Base-by-base conservation (phyloP, 2,113 vertebrate genomes). In the Atherinomorus stipes region DNA sequence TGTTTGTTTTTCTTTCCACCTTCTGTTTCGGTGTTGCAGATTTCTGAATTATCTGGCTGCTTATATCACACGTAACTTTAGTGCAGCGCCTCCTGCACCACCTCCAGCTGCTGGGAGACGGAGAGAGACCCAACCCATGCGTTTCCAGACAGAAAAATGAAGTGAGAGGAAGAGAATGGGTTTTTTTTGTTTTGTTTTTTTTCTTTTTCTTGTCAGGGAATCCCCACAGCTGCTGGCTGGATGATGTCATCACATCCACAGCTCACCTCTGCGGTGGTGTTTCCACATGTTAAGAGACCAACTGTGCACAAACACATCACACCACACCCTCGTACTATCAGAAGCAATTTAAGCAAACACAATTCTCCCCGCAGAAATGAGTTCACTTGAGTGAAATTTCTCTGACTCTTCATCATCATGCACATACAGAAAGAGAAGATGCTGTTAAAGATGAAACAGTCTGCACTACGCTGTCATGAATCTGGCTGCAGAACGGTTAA, bases 141-240 rank as follows among this genome's bases (percentile, higher is more conserved):
- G 65, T 65, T 69, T 70, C 66, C 50, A 76, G 71, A 66, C 59
- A 34, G 19, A 62, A 31, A 62, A 25, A 66, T 18, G 22, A 69
- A 75, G 52, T 73, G 62, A 54, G 74, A 81, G 54, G 57, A 47
- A 18, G 57, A 85, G 73, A 78, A 74, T 70, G 83, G 80, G 28
- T 80, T 70, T 81, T 81, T 28, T 22, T 80, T 70, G 83, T 81
- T 28, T 22, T 50, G 15, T 8, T 26, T 87, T 47, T 84, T 78
- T 81, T 83, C 76, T 78, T 38, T 16, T 34, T 15, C 1, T 42
- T 86, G 71, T 91, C 76, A 85, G 87, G 92, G 92, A 91, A 92
- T 93, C 89, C 90, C 90, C 91, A 75, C 76, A 54, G 85, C 84
- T 87, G 83, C 80, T 81, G 71, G 78, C 69, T 54, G 44, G 51